These are phyloP conservation scores for Pangasius krempfi DNA, from an alignment of 2,797 vertebrate species.

Conservation along the genomic window DNA sequence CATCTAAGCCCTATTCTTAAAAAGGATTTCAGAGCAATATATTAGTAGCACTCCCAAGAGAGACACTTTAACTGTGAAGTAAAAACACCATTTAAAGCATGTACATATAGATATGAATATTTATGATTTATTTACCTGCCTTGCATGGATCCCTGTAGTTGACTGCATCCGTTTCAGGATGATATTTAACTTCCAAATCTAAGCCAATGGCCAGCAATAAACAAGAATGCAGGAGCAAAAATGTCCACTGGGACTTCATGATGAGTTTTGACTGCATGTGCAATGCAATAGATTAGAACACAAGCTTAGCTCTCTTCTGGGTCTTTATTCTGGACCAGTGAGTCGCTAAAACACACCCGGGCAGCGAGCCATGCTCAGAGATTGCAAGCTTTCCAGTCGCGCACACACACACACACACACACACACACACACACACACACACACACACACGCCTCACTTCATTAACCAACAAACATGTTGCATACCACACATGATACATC, in stretches of 20 bases:
- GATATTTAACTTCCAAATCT: conserved; percentile 61
- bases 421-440: conserved; percentile 18
- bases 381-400: conserved; percentile 19
- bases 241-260: conserved; percentile 65
- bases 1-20: neutral
- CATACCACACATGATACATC: conserved; percentile 9
- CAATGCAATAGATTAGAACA: conserved; percentile 8
- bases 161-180: conserved; percentile 64
- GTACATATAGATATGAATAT: neutral
- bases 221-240: conserved; percentile 63
- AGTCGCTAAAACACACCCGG: conserved; percentile 65
- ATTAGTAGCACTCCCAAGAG: neutral
- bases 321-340: conserved; percentile 70
- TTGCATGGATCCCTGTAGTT: conserved; percentile 82
- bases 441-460: neutral
- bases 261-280: conserved; percentile 27
- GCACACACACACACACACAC: conserved; percentile 26
- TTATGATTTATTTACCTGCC: conserved; percentile 71
- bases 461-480: neutral
- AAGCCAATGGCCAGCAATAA: conserved; percentile 61
- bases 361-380: conserved; percentile 56
- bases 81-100: neutral
- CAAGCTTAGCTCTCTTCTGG: conserved; percentile 70
- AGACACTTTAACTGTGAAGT: neutral
- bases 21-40: neutral